phyloP scores from a whole-genome alignment of 2,113 vertebrate species.

The Microtus oregoni region DNA sequence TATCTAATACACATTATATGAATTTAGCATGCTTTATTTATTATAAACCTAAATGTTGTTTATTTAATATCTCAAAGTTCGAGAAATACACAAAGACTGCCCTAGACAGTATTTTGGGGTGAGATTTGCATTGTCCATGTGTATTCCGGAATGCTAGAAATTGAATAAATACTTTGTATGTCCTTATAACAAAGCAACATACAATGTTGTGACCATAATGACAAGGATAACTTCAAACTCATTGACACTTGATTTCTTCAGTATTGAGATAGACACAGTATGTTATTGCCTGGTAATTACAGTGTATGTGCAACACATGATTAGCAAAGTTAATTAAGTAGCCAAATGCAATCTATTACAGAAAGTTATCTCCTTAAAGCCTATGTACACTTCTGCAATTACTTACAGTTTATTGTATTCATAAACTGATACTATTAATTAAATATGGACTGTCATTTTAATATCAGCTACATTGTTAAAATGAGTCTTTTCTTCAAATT shows the following conservation, averaged over 20 bases:
- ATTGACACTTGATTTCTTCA: background rate
- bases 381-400: background rate
- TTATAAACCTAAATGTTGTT: background rate
- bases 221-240: background rate
- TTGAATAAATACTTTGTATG: background rate
- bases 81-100: background rate
- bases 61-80: background rate
- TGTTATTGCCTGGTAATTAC: background rate
- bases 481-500: background rate
- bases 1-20: background rate
- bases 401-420: background rate
- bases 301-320: background rate
- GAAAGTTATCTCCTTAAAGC: background rate
- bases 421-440: background rate
- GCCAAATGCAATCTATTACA: background rate
- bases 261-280: background rate
- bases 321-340: background rate
- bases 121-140: background rate
- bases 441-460: background rate
- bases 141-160: background rate
- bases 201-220: background rate
- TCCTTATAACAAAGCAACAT: background rate
- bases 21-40: background rate
- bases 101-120: background rate
- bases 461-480: conserved; percentile 4